phyloP scores from a whole-genome alignment of 1,140 invertebrate genomes.

The Samia ricini region DNA sequence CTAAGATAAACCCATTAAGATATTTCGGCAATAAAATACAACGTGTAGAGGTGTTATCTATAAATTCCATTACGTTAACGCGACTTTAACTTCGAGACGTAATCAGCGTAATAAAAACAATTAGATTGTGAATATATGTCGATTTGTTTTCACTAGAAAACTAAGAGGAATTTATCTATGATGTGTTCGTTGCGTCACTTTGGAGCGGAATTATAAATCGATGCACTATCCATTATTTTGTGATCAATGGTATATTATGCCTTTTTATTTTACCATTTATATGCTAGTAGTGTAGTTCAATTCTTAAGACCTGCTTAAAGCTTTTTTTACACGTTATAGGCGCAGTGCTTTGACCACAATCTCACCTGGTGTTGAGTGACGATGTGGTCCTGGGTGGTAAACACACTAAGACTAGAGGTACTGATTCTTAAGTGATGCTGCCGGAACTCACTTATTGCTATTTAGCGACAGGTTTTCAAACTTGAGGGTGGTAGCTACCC shows the following conservation, averaged over 20 bases:
- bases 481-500: no score
- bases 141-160: not conserved
- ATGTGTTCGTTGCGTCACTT: not conserved
- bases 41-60: not conserved
- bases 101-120: not conserved
- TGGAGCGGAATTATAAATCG: not conserved
- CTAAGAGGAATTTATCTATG: not conserved
- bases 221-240: not conserved
- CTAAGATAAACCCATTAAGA: not conserved
- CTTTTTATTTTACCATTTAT: no score
- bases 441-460: no score
- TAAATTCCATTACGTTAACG: not conserved
- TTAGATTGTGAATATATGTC: not conserved
- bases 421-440: no score
- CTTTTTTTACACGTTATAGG: no score
- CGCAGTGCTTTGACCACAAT: no score
- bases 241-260: not conserved
- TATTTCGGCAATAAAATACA: not conserved
- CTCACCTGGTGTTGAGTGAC: no score
- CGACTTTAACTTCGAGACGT: not conserved
- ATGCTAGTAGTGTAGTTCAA: no score
- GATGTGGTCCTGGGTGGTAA: no score
- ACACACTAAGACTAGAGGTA: no score
- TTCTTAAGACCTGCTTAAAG: no score
- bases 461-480: no score